Evolutionary conservation across 2,113 vertebrate species (phyloP).

Genomic region (Grammatotria lemairii): DNA sequence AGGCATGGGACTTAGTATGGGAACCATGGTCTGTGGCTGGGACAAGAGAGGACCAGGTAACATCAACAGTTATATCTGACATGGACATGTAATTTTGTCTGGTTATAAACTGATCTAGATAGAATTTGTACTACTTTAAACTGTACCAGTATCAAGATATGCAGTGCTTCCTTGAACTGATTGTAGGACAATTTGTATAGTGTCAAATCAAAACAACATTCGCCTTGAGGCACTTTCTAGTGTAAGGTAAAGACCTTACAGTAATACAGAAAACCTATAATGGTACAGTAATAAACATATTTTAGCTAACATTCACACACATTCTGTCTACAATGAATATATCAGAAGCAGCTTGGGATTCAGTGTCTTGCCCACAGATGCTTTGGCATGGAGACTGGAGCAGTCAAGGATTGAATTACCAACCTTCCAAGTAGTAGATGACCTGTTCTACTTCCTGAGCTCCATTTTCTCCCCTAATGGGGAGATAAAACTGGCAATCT

Average conservation of each 20-base stretch:
- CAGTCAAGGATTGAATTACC: neutral
- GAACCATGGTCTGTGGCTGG: conserved; percentile 94
- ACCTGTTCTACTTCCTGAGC: neutral
- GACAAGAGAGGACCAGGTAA: conserved; percentile 90
- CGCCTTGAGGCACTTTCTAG: neutral
- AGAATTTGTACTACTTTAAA: neutral
- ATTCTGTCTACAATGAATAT: neutral
- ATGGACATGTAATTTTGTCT: neutral
- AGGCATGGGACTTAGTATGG: conserved; percentile 92
- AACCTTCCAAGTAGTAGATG: neutral
- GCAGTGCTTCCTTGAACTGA: neutral
- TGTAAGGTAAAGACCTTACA: neutral
- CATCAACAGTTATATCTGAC: neutral
- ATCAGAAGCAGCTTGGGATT: neutral
- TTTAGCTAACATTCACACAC: neutral
- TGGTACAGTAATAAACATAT: neutral
- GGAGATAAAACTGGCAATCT: neutral
- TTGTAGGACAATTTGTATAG: neutral
- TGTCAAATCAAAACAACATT: neutral
- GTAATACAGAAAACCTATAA: neutral
- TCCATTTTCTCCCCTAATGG: neutral
- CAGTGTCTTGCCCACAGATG: neutral
- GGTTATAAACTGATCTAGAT: neutral
- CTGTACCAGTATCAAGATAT: neutral
- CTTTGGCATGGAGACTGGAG: neutral